phyloP scores from a whole-genome alignment of 2,888 invertebrate genomes.

The Sinopyrophorus schimmeli region DNA sequence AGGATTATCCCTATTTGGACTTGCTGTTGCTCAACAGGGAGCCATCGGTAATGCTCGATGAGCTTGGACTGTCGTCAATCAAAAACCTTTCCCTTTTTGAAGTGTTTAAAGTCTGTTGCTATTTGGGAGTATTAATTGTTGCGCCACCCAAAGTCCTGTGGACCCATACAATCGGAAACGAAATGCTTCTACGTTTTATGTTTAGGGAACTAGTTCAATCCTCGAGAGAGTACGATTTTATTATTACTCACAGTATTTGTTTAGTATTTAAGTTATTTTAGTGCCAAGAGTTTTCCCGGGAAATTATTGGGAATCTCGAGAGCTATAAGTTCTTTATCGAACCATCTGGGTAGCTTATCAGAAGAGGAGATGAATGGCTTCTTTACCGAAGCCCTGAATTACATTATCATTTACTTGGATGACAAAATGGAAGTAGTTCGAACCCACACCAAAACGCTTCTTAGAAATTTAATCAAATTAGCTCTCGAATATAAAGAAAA shows the following conservation, averaged over 20 bases:
- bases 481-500: conserved; percentile 41
- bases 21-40: conserved; percentile 12
- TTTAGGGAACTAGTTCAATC: conserved; percentile 9
- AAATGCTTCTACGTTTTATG: conserved; percentile 6
- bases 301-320: conserved; percentile 47
- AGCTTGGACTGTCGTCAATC: conserved; percentile 6
- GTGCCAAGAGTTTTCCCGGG: too few relatives aligned
- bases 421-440: conserved; percentile 69
- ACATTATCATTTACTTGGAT: conserved; percentile 64
- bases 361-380: conserved; percentile 41
- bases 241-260: neutral
- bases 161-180: conserved; percentile 2
- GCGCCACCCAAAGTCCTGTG: conserved; percentile 2
- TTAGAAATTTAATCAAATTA: conserved; percentile 55
- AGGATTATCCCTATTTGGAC: conserved; percentile 15
- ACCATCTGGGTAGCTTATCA: conserved; percentile 40
- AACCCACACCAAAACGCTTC: conserved; percentile 59
- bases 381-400: conserved; percentile 52
- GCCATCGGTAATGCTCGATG: conserved; percentile 4
- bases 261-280: too few relatives aligned
- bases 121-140: conserved; percentile 15
- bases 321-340: conserved; percentile 42
- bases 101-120: conserved; percentile 14
- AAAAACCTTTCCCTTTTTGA: conserved; percentile 4
- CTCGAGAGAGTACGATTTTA: conserved; percentile 1